Percentiles rank a stretch among this genome's conserved stretches.
Evolutionary conservation across 2,888 invertebrate genomes (phyloP).

Genomic region (Platycnemis pennipes): DNA sequence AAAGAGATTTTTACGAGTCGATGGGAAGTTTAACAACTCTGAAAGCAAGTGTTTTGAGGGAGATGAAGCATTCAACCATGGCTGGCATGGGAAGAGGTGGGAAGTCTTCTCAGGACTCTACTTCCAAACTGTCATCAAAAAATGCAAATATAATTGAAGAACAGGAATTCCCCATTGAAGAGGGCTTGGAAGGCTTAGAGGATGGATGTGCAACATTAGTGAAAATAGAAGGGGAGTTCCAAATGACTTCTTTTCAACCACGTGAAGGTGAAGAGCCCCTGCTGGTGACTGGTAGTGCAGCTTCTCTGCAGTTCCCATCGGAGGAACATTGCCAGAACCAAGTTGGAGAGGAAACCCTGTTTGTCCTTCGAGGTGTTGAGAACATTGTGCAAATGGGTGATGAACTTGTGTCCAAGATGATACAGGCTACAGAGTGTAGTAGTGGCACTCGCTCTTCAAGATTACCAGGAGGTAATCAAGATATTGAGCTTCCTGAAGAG

Average conservation of each 20-base stretch:
- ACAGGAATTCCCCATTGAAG: not conserved
- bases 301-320: not conserved
- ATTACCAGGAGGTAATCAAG: not conserved
- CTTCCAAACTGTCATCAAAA: not conserved
- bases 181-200: not conserved
- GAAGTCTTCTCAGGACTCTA: not conserved
- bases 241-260: not conserved
- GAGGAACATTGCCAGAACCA: not conserved
- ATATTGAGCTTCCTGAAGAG: not conserved
- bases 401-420: constrained; percentile 58
- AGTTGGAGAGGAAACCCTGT: not conserved
- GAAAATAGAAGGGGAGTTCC: not conserved
- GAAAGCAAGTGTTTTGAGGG: not conserved
- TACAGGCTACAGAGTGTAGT: constrained; percentile 10
- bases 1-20: constrained; percentile 54
- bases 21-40: constrained; percentile 37
- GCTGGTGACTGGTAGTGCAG: not conserved
- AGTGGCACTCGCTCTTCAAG: constrained; percentile 23
- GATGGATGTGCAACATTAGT: not conserved
- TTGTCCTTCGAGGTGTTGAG: constrained; percentile 16
- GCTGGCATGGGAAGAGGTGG: not conserved
- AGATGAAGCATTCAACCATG: not conserved
- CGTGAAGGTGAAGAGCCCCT: not conserved
- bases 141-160: not conserved
- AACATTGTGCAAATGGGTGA: constrained; percentile 60